These are phyloP conservation scores for Nerophis ophidion DNA, from an alignment of 2,113 vertebrate species.

Conservation along the genomic window DNA sequence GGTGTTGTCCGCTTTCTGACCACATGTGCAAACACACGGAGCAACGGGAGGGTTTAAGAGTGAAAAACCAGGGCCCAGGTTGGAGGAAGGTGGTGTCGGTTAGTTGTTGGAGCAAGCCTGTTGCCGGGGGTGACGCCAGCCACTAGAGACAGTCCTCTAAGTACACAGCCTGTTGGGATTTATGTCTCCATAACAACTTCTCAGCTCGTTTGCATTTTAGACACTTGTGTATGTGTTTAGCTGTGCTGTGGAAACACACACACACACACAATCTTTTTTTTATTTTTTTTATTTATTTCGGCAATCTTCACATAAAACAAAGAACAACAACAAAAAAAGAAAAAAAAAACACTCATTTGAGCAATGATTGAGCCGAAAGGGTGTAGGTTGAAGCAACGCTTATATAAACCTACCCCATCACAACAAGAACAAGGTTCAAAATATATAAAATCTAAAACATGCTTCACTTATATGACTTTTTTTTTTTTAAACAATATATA, in stretches of 20 bases:
- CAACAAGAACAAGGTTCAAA: too few relatives aligned
- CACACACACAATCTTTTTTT: constrained; percentile 23
- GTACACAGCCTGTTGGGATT: constrained; percentile 62
- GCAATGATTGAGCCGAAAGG: too few relatives aligned
- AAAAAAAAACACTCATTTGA: too few relatives aligned
- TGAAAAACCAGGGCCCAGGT: constrained; percentile 49
- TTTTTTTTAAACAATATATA: too few relatives aligned
- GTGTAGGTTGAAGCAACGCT: too few relatives aligned
- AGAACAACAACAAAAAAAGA: too few relatives aligned
- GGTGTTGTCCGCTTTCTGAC: constrained; percentile 30
- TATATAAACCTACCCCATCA: too few relatives aligned
- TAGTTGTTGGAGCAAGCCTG: constrained; percentile 61
- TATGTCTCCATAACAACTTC: constrained; percentile 72
- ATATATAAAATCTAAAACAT: too few relatives aligned
- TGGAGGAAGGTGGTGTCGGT: constrained; percentile 50
- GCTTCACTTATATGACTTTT: too few relatives aligned
- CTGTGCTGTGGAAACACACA: constrained; percentile 20
- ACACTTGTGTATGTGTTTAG: constrained; percentile 11
- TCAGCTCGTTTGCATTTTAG: constrained; percentile 57
- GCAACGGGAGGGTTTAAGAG: constrained; percentile 56
- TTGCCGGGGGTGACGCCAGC: constrained; percentile 63
- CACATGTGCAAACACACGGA: constrained; percentile 10
- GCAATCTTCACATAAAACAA: too few relatives aligned
- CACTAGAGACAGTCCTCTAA: constrained; percentile 56
- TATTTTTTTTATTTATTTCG: too few relatives aligned